Base-by-base conservation (phyloP, 2,113 vertebrate genomes). In the Xiphophorus hellerii region DNA sequence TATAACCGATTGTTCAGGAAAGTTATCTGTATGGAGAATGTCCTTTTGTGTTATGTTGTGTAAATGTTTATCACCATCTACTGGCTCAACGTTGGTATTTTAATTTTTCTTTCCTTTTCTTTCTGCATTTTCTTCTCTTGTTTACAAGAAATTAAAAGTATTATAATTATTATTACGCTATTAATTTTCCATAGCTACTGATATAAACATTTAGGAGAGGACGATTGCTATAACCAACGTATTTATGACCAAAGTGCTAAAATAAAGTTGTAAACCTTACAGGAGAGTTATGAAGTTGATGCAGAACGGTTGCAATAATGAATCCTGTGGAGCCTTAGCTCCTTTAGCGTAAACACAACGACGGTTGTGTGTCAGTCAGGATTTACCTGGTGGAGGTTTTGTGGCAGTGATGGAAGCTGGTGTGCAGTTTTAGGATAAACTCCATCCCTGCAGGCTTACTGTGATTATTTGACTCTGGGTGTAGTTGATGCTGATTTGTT, bases 321-420 rank as follows among this genome's bases (percentile, higher is more conserved):
- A 61, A 30, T 31, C 25, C 11, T 42, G 22, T 44, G 0, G 2
- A 72, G 68, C 33, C 0, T 58, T 7, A 3, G 37, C 12, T 66
- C 17, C 51, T 62, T 58, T n/a, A 58, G 25, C 25, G 25, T 58
- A 65, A 65, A 67, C 69, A 67, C 62, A 63, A 29, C 31, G 44
- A 54, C 20, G 42, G 9, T 28, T n/a, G 1, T 30, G 29, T 75
- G 78, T 73, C 54, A 62, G 42, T 27, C 25, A 29, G 12, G 15
- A 73, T 35, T 78, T 37, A 64, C 33, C 6, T 27, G 15, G n/a
- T 15, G 3, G 27, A 44, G 14, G 66, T 37, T 69, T 64, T 73
- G 39, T 69, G 51, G 63, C 51, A 69, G 22, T 73, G 9, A 42
- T n/a, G 15, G 33, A 8, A 29, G 33, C 44, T 25, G 25, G 0